phyloP scores from a whole-genome alignment of 2,113 vertebrate genomes.

The Leiothrix lutea region DNA sequence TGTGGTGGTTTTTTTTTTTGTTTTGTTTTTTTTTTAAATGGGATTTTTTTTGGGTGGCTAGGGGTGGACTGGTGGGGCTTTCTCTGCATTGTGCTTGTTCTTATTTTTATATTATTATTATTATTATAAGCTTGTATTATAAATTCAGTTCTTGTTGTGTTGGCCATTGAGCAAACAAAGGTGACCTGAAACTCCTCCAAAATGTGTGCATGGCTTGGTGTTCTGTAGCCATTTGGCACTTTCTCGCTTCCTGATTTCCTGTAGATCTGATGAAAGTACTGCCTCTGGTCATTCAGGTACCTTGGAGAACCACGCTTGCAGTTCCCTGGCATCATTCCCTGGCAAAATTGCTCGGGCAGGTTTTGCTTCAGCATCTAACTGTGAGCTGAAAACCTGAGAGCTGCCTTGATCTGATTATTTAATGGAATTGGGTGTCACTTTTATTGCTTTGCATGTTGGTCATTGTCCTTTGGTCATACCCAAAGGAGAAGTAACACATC shows the following conservation, averaged over 20 bases:
- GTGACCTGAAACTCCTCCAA: background rate
- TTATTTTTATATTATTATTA: background rate
- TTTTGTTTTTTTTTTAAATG: background rate
- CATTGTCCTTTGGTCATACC: background rate
- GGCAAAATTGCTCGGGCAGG: background rate
- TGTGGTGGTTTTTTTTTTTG: too few relatives aligned
- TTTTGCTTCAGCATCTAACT: background rate
- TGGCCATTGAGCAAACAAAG: background rate
- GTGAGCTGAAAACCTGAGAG: background rate
- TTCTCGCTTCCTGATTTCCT: accelerated
- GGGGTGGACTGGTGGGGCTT: accelerated
- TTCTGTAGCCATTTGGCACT: background rate
- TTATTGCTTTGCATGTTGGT: background rate
- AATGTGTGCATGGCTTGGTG: background rate
- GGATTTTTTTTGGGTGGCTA: too few relatives aligned
- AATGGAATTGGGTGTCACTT: background rate
- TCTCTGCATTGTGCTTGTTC: background rate
- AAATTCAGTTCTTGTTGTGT: background rate
- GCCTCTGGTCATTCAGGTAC: background rate
- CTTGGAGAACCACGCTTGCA: background rate
- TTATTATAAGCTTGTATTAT: background rate
- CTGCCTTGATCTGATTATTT: background rate
- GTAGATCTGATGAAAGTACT: background rate
- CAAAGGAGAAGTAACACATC: background rate
- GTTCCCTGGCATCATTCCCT: background rate